Evolutionary conservation across 2,888 invertebrate genomes (phyloP).

Genomic region (Panopea generosa): DNA sequence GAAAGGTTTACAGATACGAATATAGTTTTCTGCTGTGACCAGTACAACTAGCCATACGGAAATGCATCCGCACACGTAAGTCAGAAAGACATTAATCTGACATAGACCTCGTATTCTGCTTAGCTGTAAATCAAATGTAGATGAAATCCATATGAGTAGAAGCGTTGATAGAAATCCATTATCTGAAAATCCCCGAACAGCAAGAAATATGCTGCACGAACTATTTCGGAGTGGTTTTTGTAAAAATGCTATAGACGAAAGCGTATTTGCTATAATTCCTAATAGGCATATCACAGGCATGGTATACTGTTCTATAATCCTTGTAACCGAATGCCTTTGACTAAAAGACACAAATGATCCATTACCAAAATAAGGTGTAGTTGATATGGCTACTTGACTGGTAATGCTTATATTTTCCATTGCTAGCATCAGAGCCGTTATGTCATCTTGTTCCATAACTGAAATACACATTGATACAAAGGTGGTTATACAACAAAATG

Average conservation of each 20-base stretch:
- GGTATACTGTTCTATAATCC: slow-evolving; percentile 38
- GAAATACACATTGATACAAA: too few relatives aligned
- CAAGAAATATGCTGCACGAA: slow-evolving; percentile 92
- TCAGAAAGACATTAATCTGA: slow-evolving; percentile 90
- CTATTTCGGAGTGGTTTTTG: slow-evolving; percentile 90
- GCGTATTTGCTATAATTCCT: slow-evolving; percentile 91
- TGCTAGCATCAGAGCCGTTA: too few relatives aligned
- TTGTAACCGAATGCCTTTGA: slow-evolving; percentile 34
- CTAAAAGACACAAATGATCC: too few relatives aligned
- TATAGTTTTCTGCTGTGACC: slow-evolving; percentile 93
- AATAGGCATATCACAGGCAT: slow-evolving; percentile 89
- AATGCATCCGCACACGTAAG: slow-evolving; percentile 87
- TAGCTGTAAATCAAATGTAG: slow-evolving; percentile 80
- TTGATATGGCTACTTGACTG: too few relatives aligned
- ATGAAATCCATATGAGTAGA: slow-evolving; percentile 85
- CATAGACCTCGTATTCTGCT: slow-evolving; percentile 87
- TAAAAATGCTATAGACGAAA: slow-evolving; percentile 91
- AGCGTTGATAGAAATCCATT: slow-evolving; percentile 91
- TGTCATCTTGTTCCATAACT: too few relatives aligned
- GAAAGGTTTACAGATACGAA: slow-evolving; percentile 92
- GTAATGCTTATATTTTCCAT: too few relatives aligned
- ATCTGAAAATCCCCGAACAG: slow-evolving; percentile 92
- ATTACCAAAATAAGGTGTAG: too few relatives aligned
- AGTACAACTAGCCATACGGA: slow-evolving; percentile 94
- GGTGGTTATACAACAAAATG: too few relatives aligned